Conservation (phyloP, 1,140 invertebrate species). For the Trachymyrmex cornetzi region DNA sequence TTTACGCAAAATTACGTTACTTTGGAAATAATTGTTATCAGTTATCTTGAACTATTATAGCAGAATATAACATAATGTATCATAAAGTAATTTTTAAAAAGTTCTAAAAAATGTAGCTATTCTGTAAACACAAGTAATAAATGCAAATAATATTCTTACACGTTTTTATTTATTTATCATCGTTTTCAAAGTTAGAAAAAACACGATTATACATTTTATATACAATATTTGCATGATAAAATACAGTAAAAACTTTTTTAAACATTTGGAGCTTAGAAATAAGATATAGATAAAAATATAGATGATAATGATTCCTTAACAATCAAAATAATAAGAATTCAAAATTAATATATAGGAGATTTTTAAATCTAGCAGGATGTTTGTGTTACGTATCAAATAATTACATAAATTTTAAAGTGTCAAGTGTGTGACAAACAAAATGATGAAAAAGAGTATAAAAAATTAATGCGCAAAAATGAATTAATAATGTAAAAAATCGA, state of each 20-base stretch:
- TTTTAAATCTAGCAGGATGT: too few relatives aligned
- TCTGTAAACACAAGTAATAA: constrained; percentile 3
- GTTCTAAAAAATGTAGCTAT: constrained; percentile 1
- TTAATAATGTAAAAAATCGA: too few relatives aligned
- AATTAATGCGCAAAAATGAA: too few relatives aligned
- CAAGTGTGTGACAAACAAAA: too few relatives aligned
- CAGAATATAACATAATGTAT: not conserved
- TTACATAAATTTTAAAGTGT: too few relatives aligned
- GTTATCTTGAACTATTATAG: constrained; percentile 15
- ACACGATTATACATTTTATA: not conserved
- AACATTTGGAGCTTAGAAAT: not conserved
- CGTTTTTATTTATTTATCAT: not conserved
- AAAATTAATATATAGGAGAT: too few relatives aligned
- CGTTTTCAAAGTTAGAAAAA: not conserved
- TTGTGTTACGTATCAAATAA: too few relatives aligned
- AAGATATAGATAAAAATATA: too few relatives aligned
- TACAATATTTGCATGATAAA: not conserved
- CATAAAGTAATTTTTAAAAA: constrained; percentile 9
- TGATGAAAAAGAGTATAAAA: too few relatives aligned
- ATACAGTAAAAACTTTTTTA: not conserved
- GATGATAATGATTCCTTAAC: too few relatives aligned
- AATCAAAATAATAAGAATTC: too few relatives aligned
- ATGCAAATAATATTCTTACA: not conserved
- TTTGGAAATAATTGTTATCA: constrained; percentile 37
- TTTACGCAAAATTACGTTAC: constrained; percentile 33